Evolutionary conservation across 2,797 vertebrate species (phyloP), one percentile per base, ranked within the genome.

Genomic region (Poecilia picta): DNA sequence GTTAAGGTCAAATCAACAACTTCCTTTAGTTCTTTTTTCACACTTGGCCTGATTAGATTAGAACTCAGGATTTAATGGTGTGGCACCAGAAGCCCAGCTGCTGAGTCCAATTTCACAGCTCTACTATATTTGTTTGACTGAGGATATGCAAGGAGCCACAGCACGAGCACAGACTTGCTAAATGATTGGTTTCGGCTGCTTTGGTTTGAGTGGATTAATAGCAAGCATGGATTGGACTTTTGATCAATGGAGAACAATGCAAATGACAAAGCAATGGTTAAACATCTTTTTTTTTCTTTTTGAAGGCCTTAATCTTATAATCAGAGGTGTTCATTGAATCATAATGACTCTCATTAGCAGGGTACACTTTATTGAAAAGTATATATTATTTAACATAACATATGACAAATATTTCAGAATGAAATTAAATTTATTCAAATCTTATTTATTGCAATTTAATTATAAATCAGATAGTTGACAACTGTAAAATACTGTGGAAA

Each of bases 1-100:
- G 90, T 90, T 91, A 88, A 45, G 78, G 83, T 90, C 92, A 96
- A 96, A 96, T 96, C 95, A 95, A 96, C 96, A 96, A 95, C 91
- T 92, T 91, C 89, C 86, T 88, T 93, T 74, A 92, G 92, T 92
- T 95, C 90, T 94, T 94, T 71, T 94, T 89, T 95, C 93, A 94
- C 92, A 94, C 93, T 86, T 88, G 89, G 62, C 71, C 82, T 93
- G 90, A 93, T 93, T 93, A 89, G 89, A 90, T 91, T 89, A 92
- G 89, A 89, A 83, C 73, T 74, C 72, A 55, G 88, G 86, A 86
- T 89, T 91, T 92, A 93, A 91, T 80, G 85, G 78, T 86, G 78
- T 88, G 83, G 79, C 87, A 90, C 83, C 82, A 84, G 91, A 76
- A 81, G 83, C 77, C 89, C 91, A 31, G 89, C 92, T 81, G 88